A percentile compares a stretch with the other conserved stretches of the same genome.
These are phyloP conservation scores for Drosophila leontia DNA, from an alignment of 1,140 invertebrate genomes.

Conservation along the genomic window DNA sequence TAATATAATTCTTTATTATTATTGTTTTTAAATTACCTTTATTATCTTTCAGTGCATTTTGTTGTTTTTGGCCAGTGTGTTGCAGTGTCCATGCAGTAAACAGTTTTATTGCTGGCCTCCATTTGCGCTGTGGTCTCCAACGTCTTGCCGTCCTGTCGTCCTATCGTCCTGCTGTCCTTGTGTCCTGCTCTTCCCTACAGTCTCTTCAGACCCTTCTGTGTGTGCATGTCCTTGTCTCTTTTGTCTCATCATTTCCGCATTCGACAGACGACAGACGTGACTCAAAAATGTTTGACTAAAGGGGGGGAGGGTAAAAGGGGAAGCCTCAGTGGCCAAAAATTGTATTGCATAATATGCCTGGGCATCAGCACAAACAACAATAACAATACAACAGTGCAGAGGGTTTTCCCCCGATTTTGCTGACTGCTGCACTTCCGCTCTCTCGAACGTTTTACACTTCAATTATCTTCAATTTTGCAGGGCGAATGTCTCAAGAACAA, in stretches of 20 bases:
- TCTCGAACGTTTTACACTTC: slow-evolving; percentile 75
- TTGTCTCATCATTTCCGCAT: slow-evolving; percentile 69
- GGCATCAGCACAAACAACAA: slow-evolving; percentile 58
- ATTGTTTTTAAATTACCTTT: too few relatives aligned
- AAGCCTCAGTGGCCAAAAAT: slow-evolving; percentile 55
- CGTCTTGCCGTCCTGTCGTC: not conserved
- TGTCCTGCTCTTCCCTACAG: not conserved
- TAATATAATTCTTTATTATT: not conserved
- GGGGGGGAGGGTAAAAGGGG: slow-evolving; percentile 1
- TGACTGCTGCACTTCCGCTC: slow-evolving; percentile 79
- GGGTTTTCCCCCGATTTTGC: slow-evolving; percentile 25
- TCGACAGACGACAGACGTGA: slow-evolving; percentile 69
- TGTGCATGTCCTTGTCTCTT: slow-evolving; percentile 13
- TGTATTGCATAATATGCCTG: slow-evolving; percentile 77
- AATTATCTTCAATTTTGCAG: slow-evolving; percentile 82
- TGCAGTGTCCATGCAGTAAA: slow-evolving; percentile 57
- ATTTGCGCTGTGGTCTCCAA: slow-evolving; percentile 52
- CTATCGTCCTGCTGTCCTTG: not conserved
- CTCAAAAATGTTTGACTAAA: slow-evolving; percentile 55
- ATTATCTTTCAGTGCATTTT: not conserved
- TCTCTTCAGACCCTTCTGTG: not conserved
- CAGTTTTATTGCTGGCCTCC: slow-evolving; percentile 65
- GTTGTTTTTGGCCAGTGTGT: slow-evolving; percentile 34
- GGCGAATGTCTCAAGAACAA: slow-evolving; percentile 81
- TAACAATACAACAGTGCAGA: not conserved